phyloP scores from a whole-genome alignment of 2,113 vertebrate genomes.

The Cottus gobio region DNA sequence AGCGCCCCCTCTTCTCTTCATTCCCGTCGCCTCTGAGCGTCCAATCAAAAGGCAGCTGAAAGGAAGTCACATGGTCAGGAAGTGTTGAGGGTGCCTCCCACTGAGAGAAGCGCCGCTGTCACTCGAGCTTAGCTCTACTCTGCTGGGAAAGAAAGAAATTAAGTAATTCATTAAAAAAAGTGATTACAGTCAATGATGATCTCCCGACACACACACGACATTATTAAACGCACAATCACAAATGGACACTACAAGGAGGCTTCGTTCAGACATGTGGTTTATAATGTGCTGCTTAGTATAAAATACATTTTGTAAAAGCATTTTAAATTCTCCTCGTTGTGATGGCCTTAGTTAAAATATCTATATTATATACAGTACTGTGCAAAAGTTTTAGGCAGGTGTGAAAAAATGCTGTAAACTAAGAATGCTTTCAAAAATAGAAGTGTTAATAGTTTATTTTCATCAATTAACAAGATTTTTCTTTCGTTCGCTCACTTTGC shows the following conservation, averaged over 20 bases:
- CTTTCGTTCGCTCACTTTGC: no score
- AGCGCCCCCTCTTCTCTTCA: slow-evolving; percentile 32
- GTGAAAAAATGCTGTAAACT: no score
- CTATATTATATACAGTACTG: no score
- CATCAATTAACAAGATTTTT: no score
- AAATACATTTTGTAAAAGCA: slow-evolving; percentile 6
- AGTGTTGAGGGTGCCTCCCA: slow-evolving; percentile 39
- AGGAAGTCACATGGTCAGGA: slow-evolving; percentile 63
- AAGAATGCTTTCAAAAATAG: no score
- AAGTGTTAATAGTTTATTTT: no score
- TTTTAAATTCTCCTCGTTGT: slow-evolving; percentile 13
- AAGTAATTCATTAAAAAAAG: neutral
- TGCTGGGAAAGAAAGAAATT: slow-evolving; percentile 14
- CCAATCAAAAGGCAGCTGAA: slow-evolving; percentile 58
- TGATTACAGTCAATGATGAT: slow-evolving; percentile 21
- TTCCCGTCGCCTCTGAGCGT: slow-evolving; percentile 4
- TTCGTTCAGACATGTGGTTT: neutral
- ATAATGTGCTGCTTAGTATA: slow-evolving; percentile 25
- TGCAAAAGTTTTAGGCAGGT: no score
- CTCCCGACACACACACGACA: slow-evolving; percentile 3
- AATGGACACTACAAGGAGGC: slow-evolving; percentile 6
- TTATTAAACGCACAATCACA: slow-evolving; percentile 5
- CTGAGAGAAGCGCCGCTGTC: slow-evolving; percentile 40
- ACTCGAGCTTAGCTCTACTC: slow-evolving; percentile 28
- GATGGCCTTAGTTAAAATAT: slow-evolving; percentile 21